A percentile compares a stretch with the other conserved stretches of the same genome.
Conservation (phyloP, 2,888 invertebrate genomes). For the Danaus chrysippus region DNA sequence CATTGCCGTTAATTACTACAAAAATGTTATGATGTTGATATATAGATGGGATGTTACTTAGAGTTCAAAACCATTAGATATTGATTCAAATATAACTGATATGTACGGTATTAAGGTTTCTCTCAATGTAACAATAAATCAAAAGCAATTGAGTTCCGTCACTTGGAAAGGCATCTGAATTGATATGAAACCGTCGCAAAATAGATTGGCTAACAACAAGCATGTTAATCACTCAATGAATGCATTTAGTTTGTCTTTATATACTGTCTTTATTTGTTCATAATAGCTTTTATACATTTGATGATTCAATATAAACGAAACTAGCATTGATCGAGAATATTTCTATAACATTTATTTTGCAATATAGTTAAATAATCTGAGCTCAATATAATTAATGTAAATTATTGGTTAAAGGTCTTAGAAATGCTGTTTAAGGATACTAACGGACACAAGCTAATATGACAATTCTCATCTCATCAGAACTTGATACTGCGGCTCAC, state of each 20-base stretch:
- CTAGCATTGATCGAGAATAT: too few species aligned
- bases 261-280: background rate
- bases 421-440: too few species aligned
- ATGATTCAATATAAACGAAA: too few species aligned
- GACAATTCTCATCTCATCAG: background rate
- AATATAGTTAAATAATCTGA: too few species aligned
- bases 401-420: too few species aligned
- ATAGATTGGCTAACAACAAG: slow-evolving; percentile 1
- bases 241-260: slow-evolving; percentile 1
- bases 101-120: slow-evolving; percentile 1
- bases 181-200: slow-evolving; percentile 4
- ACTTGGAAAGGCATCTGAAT: slow-evolving; percentile 3
- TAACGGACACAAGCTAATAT: too few species aligned
- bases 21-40: too few species aligned
- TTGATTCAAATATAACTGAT: background rate
- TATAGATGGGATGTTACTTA: too few species aligned
- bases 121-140: slow-evolving; percentile 7
- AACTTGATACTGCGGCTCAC: slow-evolving; percentile 1
- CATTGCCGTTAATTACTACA: too few species aligned
- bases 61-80: background rate
- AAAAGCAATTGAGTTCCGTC: slow-evolving; percentile 7
- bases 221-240: slow-evolving; percentile 5
- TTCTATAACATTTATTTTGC: too few species aligned
- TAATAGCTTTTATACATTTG: too few species aligned
- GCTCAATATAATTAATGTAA: too few species aligned